phyloP scores from a whole-genome alignment of 2,888 invertebrate genomes.

The Cacoxenus indagator region DNA sequence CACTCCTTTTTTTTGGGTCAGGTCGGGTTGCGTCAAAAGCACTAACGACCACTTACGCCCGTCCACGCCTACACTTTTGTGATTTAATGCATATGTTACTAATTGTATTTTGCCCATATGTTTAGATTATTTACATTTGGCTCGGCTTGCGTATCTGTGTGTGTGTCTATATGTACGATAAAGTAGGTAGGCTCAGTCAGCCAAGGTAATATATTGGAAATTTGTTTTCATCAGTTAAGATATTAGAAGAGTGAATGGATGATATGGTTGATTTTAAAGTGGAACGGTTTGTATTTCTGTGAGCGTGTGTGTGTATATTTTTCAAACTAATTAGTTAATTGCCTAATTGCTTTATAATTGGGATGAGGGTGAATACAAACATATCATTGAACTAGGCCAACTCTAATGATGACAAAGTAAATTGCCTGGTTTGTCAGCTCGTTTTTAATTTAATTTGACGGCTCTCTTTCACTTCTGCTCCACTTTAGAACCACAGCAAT shows the following conservation, averaged over 20 bases:
- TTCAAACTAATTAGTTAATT: neutral
- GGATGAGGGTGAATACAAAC: no score
- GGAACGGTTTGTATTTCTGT: neutral
- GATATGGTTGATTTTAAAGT: neutral
- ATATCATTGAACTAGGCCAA: no score
- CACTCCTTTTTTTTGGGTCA: constrained; percentile 16
- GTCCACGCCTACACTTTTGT: no score
- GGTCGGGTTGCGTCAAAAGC: no score
- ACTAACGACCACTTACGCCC: neutral
- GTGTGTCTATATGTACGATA: neutral
- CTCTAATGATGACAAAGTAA: no score
- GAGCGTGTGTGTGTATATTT: neutral
- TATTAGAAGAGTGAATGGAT: neutral
- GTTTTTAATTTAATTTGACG: no score
- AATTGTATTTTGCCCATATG: neutral
- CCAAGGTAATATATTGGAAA: neutral
- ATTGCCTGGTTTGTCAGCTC: no score
- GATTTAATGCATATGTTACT: neutral
- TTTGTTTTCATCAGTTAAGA: constrained; percentile 1
- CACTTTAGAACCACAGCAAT: no score
- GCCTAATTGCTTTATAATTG: neutral
- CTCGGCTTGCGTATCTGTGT: neutral
- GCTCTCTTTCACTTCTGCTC: no score
- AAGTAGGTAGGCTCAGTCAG: no score
- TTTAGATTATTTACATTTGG: neutral